Evolutionary conservation across 2,113 vertebrate species (phyloP).

Genomic region (Corynorhinus townsendii): DNA sequence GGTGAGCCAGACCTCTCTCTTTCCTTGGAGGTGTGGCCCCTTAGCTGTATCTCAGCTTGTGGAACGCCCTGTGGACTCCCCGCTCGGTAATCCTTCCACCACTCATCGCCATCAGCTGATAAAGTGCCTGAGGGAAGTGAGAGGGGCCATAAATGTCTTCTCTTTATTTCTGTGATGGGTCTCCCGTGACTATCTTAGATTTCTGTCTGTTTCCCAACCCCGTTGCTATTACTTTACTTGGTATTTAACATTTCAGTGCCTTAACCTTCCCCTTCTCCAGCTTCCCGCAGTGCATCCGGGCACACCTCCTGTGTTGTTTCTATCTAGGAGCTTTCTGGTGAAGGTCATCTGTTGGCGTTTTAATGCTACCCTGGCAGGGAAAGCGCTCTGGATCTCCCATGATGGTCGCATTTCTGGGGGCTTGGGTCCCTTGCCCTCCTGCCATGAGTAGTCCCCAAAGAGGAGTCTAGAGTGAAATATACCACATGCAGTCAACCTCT

Average conservation of each 20-base stretch:
- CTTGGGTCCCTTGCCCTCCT: background rate
- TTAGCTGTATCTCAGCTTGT: background rate
- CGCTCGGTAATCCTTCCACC: background rate
- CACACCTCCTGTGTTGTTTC: background rate
- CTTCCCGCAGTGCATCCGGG: fast-evolving
- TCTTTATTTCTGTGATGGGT: background rate
- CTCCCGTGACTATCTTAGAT: background rate
- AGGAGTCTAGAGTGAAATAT: background rate
- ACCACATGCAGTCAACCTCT: too few species aligned
- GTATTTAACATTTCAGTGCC: background rate
- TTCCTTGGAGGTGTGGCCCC: background rate
- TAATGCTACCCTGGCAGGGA: background rate
- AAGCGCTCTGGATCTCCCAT: background rate
- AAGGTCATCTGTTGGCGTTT: background rate
- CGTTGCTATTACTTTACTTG: background rate
- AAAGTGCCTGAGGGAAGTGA: background rate
- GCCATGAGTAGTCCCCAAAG: background rate
- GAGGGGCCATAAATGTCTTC: background rate
- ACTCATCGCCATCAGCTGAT: background rate
- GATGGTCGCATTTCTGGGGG: background rate
- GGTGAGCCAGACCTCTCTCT: background rate
- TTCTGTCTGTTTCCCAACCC: background rate
- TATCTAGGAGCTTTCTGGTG: background rate
- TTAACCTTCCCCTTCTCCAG: background rate
- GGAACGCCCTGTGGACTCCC: background rate